A percentile compares a stretch with the other conserved stretches of the same genome.
Evolutionary conservation across 2,888 invertebrate species (phyloP).

Genomic region (Drosophila cyrtoloma): DNA sequence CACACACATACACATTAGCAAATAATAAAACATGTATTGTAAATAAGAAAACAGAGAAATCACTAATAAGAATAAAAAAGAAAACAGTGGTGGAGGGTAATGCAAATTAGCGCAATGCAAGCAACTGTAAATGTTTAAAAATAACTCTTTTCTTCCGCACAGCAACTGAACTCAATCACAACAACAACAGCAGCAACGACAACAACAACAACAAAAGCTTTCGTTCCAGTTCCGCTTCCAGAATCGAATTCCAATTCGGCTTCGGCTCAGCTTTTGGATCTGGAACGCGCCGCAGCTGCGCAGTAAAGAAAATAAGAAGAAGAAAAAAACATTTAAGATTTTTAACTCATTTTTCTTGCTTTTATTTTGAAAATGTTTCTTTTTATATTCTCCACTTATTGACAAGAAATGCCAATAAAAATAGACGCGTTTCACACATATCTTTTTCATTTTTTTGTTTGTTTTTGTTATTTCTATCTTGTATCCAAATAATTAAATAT

Average conservation of each 20-base stretch:
- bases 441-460: constrained; percentile 39
- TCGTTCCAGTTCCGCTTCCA: constrained; percentile 9
- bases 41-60: constrained; percentile 56
- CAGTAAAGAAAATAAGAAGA: constrained; percentile 31
- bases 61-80: constrained; percentile 50
- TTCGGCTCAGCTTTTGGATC: constrained; percentile 58
- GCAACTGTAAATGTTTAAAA: constrained; percentile 17
- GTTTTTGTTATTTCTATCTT: constrained; percentile 47
- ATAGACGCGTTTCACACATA: constrained; percentile 42
- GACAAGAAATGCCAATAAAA: constrained; percentile 59
- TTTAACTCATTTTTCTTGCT: constrained; percentile 23
- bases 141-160: constrained; percentile 22
- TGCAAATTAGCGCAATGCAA: constrained; percentile 7
- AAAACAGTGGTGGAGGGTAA: constrained; percentile 59
- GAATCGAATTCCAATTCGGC: constrained; percentile 18
- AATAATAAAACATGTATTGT: constrained; percentile 63
- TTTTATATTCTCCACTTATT: constrained; percentile 49
- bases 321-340: not conserved
- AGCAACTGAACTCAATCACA: constrained; percentile 37
- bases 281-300: constrained; percentile 64
- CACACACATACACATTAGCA: constrained; percentile 45
- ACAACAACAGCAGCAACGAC: not conserved
- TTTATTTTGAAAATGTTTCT: constrained; percentile 45
- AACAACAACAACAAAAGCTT: not conserved
- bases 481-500: constrained; percentile 79